Base-by-base conservation (phyloP, 1,140 invertebrate genomes). In the Drosophila kikkawai region DNA sequence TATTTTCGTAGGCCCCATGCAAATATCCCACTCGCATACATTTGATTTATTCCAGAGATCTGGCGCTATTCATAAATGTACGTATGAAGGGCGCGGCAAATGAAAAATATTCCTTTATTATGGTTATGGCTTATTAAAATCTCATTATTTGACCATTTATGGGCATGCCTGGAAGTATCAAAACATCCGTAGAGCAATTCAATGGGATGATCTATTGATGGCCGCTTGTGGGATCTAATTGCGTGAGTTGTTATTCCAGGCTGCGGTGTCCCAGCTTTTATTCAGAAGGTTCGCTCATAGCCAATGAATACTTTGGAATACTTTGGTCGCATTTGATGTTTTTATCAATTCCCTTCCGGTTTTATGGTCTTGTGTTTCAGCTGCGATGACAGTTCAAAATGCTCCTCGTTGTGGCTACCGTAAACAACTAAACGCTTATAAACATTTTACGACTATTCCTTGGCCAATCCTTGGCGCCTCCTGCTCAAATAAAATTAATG, bases 1-100 rank as follows among this genome's bases (percentile, higher is more conserved):
- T 85, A 90, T 87, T 87, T 51, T 90, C 66, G 48, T 85, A 75
- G 76, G 80, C 80, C 80, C 66, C 66, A 86, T 88, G 83, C 80
- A 87, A 87, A 87, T 85, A 77, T 39, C 26, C 55, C 55, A 22
- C 44, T 57, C 55, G 13, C 26, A 51, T 51, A 17, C 60, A 64
- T 64, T 53, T 59, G 58, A 82, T 82, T 66, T 56, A 66, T 81
- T 17, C n/a, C 42, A 37, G 22, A n/a, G 41, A 37, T 51, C 51
- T 22, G n/a, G 34, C 34, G 41, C 48, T 50, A 67, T 69, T 66
- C 69, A 65, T 51, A 4, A 34, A 34, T 39, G 45, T 45, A 51
- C 47, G 48, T n/a, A 17, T 73, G n/a, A 59, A 60, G 42, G 69
- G 53, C 67, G 39, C 34, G 44, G 13, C 36, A 19, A 47, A 71